A percentile compares a stretch with the other conserved stretches of the same genome.
Conservation (phyloP, 2,888 invertebrate species). For the Parelbella ahira region DNA sequence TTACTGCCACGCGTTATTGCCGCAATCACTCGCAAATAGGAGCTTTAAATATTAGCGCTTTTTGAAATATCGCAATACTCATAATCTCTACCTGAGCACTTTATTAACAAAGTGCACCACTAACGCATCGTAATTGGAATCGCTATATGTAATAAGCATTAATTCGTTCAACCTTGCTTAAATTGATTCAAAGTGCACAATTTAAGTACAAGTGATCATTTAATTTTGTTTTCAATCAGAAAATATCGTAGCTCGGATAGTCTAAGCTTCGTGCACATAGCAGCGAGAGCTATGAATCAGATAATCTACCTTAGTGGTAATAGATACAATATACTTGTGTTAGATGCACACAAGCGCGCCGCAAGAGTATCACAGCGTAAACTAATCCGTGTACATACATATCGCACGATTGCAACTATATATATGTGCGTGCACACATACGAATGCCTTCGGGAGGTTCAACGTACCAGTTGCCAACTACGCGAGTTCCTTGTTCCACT, state of each 20-base stretch:
- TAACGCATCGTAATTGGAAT: constrained; percentile 15
- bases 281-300: constrained; percentile 58
- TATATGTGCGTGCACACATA: constrained; percentile 37
- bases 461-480: constrained; percentile 75
- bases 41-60: constrained; percentile 30
- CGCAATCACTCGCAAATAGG: constrained; percentile 39
- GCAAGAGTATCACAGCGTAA: constrained; percentile 26
- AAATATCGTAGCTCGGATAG: constrained; percentile 15
- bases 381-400: constrained; percentile 36
- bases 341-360: constrained; percentile 30
- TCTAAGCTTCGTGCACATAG: constrained; percentile 42
- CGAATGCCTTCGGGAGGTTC: constrained; percentile 62
- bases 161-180: constrained; percentile 8
- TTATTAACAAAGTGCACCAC: constrained; percentile 6
- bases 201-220: constrained; percentile 1
- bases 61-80: constrained; percentile 15
- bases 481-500: constrained; percentile 80
- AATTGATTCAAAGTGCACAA: background rate
- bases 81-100: constrained; percentile 3
- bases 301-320: constrained; percentile 42
- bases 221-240: constrained; percentile 1
- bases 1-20: constrained; percentile 34
- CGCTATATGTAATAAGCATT: constrained; percentile 7
- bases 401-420: constrained; percentile 36
- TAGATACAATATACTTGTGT: constrained; percentile 34